Conservation (phyloP, 1,140 invertebrate species). For the Periplaneta americana region DNA sequence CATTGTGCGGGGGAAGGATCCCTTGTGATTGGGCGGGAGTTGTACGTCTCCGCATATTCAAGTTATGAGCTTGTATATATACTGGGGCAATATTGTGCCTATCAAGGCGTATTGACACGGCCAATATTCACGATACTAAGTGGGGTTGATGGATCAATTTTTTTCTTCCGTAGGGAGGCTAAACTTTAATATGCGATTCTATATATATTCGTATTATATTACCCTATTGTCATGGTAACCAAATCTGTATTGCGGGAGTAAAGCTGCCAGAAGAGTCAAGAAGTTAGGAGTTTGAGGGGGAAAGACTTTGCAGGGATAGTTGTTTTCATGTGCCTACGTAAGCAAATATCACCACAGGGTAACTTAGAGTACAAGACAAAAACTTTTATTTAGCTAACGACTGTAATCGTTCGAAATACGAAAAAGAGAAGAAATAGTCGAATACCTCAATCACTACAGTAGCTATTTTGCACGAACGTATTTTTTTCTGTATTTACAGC, state of each 20-base stretch:
- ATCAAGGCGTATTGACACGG: not conserved
- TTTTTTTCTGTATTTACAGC: no score
- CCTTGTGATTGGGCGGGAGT: not conserved
- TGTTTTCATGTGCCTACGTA: no score
- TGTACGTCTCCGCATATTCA: not conserved
- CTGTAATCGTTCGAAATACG: no score
- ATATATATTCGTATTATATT: no score
- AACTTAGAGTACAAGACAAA: no score
- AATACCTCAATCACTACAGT: no score
- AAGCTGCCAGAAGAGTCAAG: not conserved
- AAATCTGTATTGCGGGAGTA: not conserved
- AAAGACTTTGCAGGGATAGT: no score
- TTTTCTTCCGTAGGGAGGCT: not conserved
- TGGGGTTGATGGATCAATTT: not conserved
- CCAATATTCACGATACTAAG: not conserved
- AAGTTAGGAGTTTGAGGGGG: not conserved
- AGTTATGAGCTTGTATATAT: not conserved
- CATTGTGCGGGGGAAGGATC: not conserved
- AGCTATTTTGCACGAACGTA: no score
- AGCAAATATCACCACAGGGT: no score
- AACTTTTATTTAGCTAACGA: no score
- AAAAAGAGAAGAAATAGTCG: no score
- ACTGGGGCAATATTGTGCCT: not conserved
- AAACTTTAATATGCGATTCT: not conserved
- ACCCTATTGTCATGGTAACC: not conserved